Conservation (phyloP, 1,140 invertebrate genomes). For the Amphibalanus amphitrite region DNA sequence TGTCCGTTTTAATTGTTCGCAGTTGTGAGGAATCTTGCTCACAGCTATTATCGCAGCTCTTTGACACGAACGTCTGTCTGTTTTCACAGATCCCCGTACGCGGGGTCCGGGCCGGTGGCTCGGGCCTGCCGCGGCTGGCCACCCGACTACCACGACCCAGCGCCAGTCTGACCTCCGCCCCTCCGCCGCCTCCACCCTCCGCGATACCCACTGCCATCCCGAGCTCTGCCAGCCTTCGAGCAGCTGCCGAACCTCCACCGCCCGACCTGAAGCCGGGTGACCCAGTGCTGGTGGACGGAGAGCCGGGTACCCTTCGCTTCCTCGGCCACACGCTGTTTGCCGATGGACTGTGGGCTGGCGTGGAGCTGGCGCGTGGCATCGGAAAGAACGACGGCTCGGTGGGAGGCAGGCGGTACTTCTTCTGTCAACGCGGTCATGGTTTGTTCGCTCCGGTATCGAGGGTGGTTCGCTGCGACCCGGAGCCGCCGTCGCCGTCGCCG, state of each 20-base stretch:
- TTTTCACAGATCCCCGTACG: not conserved
- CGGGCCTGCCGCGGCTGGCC: not conserved
- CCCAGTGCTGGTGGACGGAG: slow-evolving; percentile 33
- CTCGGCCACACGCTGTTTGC: slow-evolving; percentile 38
- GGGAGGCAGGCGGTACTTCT: slow-evolving; percentile 31
- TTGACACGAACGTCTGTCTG: no score
- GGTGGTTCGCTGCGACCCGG: slow-evolving; percentile 28
- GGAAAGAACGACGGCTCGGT: slow-evolving; percentile 41
- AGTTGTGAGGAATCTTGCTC: no score
- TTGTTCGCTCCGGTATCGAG: slow-evolving; percentile 61
- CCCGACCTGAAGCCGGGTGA: slow-evolving; percentile 18
- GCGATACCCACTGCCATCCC: no score
- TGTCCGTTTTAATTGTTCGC: no score
- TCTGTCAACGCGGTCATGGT: slow-evolving; percentile 26
- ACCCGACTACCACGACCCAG: not conserved
- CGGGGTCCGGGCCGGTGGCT: no score
- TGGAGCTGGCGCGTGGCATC: slow-evolving; percentile 33
- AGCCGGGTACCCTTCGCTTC: slow-evolving; percentile 35
- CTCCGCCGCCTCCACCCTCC: no score
- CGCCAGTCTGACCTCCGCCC: not conserved
- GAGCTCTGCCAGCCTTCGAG: no score
- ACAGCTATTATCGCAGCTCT: no score
- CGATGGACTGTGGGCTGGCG: slow-evolving; percentile 35
- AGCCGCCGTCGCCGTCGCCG: no score
- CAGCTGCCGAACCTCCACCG: no score